Conservation (phyloP, 2,888 invertebrate genomes). For the Theodoxus fluviatilis region DNA sequence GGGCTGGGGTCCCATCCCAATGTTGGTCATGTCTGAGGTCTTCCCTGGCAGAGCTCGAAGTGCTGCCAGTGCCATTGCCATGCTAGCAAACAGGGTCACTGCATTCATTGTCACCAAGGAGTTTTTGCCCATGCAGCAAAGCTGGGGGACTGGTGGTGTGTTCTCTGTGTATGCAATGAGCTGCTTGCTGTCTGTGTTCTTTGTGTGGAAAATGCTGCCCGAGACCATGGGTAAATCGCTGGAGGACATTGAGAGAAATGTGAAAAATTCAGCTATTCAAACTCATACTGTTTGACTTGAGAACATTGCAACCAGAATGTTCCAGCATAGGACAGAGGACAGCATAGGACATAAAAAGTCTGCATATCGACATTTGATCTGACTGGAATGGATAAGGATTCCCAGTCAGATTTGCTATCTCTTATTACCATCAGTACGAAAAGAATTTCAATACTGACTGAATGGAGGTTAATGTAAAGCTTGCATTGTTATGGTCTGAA, state of each 20-base stretch:
- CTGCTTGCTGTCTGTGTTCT: slow-evolving; percentile 78
- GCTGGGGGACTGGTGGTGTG: slow-evolving; percentile 67
- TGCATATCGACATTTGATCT: no score
- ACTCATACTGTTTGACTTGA: no score
- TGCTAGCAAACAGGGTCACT: slow-evolving; percentile 77
- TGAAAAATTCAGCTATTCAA: no score
- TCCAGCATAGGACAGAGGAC: no score
- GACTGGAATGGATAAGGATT: no score
- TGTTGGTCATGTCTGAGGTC: slow-evolving; percentile 65
- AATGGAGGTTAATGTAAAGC: no score
- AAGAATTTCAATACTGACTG: no score
- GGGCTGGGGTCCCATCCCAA: slow-evolving; percentile 66
- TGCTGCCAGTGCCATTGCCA: slow-evolving; percentile 85
- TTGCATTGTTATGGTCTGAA: no score
- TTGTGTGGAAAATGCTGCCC: slow-evolving; percentile 84
- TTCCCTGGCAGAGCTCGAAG: slow-evolving; percentile 84
- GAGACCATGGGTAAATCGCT: slow-evolving; percentile 91
- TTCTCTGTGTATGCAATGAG: slow-evolving; percentile 83
- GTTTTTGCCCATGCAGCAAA: slow-evolving; percentile 44
- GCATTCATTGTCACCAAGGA: slow-evolving; percentile 59
- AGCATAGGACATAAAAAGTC: no score
- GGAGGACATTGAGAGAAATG: slow-evolving; percentile 85
- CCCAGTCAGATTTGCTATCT: no score
- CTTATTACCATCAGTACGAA: no score
- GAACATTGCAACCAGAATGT: no score